Conservation (phyloP, 2,888 invertebrate species). For the Melanargia galathea region DNA sequence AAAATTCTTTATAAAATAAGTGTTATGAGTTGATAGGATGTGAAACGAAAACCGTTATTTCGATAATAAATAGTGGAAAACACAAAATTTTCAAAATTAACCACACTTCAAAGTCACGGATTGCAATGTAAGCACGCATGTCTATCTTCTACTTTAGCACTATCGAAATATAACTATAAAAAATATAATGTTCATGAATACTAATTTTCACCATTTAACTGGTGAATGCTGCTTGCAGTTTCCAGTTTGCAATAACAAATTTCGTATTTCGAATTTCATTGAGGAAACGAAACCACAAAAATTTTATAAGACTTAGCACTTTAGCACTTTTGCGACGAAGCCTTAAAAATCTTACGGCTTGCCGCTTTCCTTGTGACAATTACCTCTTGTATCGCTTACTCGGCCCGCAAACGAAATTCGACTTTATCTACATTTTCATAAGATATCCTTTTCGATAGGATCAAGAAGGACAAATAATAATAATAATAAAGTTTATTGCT, state of each 20-base stretch:
- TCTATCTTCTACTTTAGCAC: slow-evolving; percentile 73
- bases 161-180: slow-evolving; percentile 48
- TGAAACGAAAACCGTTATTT: slow-evolving; percentile 6
- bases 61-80: slow-evolving; percentile 35
- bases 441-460: background rate
- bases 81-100: slow-evolving; percentile 59
- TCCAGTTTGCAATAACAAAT: slow-evolving; percentile 65
- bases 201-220: slow-evolving; percentile 67
- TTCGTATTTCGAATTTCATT: slow-evolving; percentile 4
- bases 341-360: slow-evolving; percentile 70
- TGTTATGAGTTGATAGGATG: slow-evolving; percentile 3
- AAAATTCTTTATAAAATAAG: background rate
- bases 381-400: slow-evolving; percentile 59
- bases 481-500: too few relatives aligned
- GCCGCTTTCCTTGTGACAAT: slow-evolving; percentile 75
- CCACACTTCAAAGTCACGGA: slow-evolving; percentile 69
- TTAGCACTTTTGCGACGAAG: slow-evolving; percentile 65
- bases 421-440: background rate
- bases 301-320: slow-evolving; percentile 55
- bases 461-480: background rate
- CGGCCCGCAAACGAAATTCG: slow-evolving; percentile 58
- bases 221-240: slow-evolving; percentile 75
- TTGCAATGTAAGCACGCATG: slow-evolving; percentile 79
- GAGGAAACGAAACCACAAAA: background rate
- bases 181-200: slow-evolving; percentile 53